Evolutionary conservation across 2,113 vertebrate genomes (phyloP), one percentile per base, ranked within the genome.

Genomic region (Apaloderma vittatum): DNA sequence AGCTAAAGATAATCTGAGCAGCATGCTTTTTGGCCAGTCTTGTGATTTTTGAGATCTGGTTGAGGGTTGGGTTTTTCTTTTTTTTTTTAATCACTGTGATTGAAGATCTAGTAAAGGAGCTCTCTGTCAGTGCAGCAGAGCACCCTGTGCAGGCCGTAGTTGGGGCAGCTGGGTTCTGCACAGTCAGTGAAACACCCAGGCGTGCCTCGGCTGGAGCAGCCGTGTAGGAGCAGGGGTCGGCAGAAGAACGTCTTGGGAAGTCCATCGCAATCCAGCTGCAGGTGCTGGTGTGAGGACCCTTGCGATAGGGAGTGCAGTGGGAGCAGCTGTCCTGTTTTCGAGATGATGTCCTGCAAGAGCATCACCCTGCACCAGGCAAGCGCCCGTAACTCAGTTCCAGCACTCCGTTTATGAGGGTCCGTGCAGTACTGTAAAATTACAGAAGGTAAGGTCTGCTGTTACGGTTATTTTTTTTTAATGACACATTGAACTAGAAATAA

Each of bases 331-430:
- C 40, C 29, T 37, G 30, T 2, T 70, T 18, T 12, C 46, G 43
- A 77, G 49, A 3, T 52, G 20, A 36, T 90, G 75, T 83, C 29
- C 40, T 21, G 8, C 62, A 29, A 2, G 30, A 72, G 37, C 27
- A 11, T 14, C 61, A 58, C 14, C 18, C 40, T 66, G 48, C 21
- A 52, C 29, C 27, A 34, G 5, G 37, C 32, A 34, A 5, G 37
- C 32, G 83, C 59, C 67, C 26, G 16, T 20, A 27, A 43, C 12
- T 61, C n/a, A 15, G 10, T 73, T 84, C 16, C 36, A n/a, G 23
- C 0, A 0, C 45, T 65, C 11, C 21, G 4, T 26, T 74, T 8
- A 3, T n/a, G 24, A 68, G 4, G 21, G 49, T 54, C 30, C 22
- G 4, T 70, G 34, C 49, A 34, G 27, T 68, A 21, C 32, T 77